Evolutionary conservation across 2,888 invertebrate genomes (phyloP), one percentile per base, ranked within the genome.

Genomic region (Phortica magna): DNA sequence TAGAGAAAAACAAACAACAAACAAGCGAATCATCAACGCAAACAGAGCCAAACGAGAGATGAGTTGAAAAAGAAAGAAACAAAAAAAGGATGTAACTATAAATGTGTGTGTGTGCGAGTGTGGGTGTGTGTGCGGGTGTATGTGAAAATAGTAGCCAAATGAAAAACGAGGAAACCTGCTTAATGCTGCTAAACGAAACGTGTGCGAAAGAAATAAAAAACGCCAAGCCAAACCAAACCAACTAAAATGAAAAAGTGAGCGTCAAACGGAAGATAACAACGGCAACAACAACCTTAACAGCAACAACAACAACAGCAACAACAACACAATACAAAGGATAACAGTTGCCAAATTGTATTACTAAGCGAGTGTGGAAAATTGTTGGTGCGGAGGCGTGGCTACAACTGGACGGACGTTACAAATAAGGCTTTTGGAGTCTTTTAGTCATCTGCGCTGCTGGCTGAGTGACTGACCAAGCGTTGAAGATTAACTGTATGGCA

Each of bases 141-240:
- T 81, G 78, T 75, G 78, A 76, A 77, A 81, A 73, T 76, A 86
- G 83, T 83, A 78, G 55, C 82, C 84, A 79, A 55, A 85, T 85
- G 87, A 85, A 87, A 85, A 87, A 83, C 82, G 80, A 80, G 83
- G 80, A 77, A 85, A 87, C 84, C 84, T 85, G 83, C 85, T 85
- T 84, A 87, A 87, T 78, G 75, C 71, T 79, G 75, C 73, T 43
- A 74, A 75, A 73, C 64, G 59, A 75, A 78, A 80, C 3, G 48
- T 48, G 48, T 48, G 14, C 7, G 19, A 61, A 61, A 19, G 61
- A 61, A 61, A 61, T 61, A 14, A 48, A 48, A 48, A 48, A 48
- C 14, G 48, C 48, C 48, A 1, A 61, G 22, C 9, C 17, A 61
- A 61, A n/a, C n/a, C n/a, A 19, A 19, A 61, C 10, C 7, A 61